Evolutionary conservation across 1,140 invertebrate species (phyloP).

Genomic region (Drosophila rhopaloa): DNA sequence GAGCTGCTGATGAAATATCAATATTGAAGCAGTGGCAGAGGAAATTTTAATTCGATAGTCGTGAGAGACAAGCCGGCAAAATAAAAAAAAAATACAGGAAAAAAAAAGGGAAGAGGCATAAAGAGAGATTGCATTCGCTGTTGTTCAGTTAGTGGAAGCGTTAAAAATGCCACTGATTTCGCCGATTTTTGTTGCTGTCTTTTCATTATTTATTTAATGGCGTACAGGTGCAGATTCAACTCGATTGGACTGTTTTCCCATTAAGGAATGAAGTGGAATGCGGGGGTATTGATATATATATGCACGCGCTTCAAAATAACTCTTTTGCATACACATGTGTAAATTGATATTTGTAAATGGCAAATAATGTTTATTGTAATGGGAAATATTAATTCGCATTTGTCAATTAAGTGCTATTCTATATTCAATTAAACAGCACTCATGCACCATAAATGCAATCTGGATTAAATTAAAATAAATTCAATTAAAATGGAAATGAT

Average conservation of each 20-base stretch:
- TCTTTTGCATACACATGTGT: slow-evolving; percentile 9
- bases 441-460: slow-evolving; percentile 4
- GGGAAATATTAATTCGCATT: slow-evolving; percentile 7
- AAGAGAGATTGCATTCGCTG: slow-evolving; percentile 34
- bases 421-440: slow-evolving; percentile 34
- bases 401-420: slow-evolving; percentile 12
- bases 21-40: slow-evolving; percentile 55
- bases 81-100: background rate
- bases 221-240: slow-evolving; percentile 51
- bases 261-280: slow-evolving; percentile 58
- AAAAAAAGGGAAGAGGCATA: background rate
- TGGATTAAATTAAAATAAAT: slow-evolving; percentile 32
- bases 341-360: slow-evolving; percentile 34
- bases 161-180: slow-evolving; percentile 69
- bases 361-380: slow-evolving; percentile 10
- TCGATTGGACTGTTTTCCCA: slow-evolving; percentile 49
- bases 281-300: slow-evolving; percentile 4
- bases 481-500: slow-evolving; percentile 29
- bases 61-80: slow-evolving; percentile 32
- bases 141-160: slow-evolving; percentile 49
- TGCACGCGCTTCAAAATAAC: slow-evolving; percentile 9
- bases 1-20: slow-evolving; percentile 63
- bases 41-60: slow-evolving; percentile 72
- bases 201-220: slow-evolving; percentile 53
- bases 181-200: slow-evolving; percentile 39